phyloP scores from a whole-genome alignment of 2,888 invertebrate species.

The Xanthorhoe spadicearia region DNA sequence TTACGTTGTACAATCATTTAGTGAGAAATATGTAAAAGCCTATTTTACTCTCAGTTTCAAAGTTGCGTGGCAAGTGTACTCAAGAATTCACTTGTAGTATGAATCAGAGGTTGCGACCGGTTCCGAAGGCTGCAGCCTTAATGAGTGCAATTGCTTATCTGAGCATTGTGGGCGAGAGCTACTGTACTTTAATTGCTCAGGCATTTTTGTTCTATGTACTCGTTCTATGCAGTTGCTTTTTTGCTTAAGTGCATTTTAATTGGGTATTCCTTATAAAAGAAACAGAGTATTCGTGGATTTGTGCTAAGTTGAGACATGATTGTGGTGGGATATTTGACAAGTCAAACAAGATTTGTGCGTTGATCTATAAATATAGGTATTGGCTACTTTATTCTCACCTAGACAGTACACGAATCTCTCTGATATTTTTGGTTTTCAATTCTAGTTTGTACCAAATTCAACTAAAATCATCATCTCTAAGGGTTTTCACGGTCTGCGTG shows the following conservation, averaged over 20 bases:
- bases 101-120: constrained; percentile 37
- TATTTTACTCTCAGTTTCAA: background rate
- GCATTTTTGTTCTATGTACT: constrained; percentile 17
- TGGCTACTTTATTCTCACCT: too few species aligned
- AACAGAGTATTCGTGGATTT: too few species aligned
- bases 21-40: too few species aligned
- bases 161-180: constrained; percentile 35
- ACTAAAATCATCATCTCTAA: constrained; percentile 1
- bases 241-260: background rate
- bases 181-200: constrained; percentile 33
- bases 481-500: constrained; percentile 35
- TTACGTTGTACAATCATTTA: too few species aligned
- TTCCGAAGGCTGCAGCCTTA: constrained; percentile 43
- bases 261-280: background rate
- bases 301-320: background rate
- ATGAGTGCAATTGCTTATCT: constrained; percentile 38
- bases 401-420: too few species aligned
- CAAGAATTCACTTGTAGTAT: constrained; percentile 20
- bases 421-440: background rate
- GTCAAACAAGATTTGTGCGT: too few species aligned
- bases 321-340: background rate
- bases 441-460: background rate
- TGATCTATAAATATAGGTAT: too few species aligned
- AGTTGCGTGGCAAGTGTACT: constrained; percentile 4
- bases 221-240: background rate